Evolutionary conservation across 1,140 invertebrate genomes (phyloP).

Genomic region (Octopus sinensis): DNA sequence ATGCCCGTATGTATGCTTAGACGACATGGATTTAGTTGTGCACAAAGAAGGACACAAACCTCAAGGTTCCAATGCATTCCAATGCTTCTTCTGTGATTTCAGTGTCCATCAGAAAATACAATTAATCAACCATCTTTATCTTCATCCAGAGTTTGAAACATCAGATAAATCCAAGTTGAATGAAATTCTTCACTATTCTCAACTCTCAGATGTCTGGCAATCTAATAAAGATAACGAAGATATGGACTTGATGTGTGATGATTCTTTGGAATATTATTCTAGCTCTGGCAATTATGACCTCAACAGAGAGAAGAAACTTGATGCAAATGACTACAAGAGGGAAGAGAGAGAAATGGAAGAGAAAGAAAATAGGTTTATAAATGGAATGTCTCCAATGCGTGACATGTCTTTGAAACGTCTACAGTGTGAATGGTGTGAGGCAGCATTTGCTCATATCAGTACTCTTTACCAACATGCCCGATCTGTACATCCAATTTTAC

Average conservation of each 20-base stretch:
- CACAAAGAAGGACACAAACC: constrained; percentile 45
- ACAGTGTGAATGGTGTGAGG: constrained; percentile 50
- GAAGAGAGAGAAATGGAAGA: background rate
- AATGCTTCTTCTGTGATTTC: constrained; percentile 44
- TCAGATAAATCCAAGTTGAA: background rate
- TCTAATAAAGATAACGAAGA: background rate
- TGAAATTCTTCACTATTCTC: background rate
- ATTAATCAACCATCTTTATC: constrained; percentile 42
- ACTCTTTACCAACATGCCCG: constrained; percentile 46
- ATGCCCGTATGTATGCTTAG: constrained; percentile 45
- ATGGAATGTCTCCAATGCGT: constrained; percentile 6
- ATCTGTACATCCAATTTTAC: constrained; percentile 39
- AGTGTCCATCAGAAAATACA: constrained; percentile 30
- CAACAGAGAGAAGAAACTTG: background rate
- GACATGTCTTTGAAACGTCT: constrained; percentile 17
- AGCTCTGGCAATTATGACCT: background rate
- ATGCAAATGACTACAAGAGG: background rate
- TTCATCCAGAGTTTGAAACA: constrained; percentile 44
- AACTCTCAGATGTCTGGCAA: background rate
- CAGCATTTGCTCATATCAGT: constrained; percentile 41
- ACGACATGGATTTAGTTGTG: constrained; percentile 33
- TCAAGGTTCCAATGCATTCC: constrained; percentile 28
- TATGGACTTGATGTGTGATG: background rate
- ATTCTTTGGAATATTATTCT: background rate
- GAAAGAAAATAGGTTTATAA: background rate